phyloP scores from a whole-genome alignment of 2,797 vertebrate species.

The Mycteria americana region DNA sequence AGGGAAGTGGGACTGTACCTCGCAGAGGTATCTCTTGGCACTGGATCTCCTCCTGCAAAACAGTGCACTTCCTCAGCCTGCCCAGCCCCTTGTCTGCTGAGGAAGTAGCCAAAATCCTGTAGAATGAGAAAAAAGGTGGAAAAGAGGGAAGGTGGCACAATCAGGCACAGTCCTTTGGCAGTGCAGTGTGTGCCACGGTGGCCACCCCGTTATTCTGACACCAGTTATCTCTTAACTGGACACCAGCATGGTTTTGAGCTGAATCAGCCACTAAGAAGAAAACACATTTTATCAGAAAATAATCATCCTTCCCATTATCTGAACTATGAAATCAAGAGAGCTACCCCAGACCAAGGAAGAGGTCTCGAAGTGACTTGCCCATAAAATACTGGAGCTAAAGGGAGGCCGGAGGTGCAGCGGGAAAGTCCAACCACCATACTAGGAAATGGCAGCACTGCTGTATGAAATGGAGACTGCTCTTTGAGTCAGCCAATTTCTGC shows the following conservation, averaged over 20 bases:
- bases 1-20: neutral
- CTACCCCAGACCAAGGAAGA: neutral
- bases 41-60: neutral
- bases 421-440: neutral
- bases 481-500: neutral
- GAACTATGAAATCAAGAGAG: neutral
- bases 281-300: neutral
- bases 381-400: neutral
- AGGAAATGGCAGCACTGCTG: neutral
- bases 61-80: neutral
- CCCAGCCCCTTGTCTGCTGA: neutral
- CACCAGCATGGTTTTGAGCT: neutral
- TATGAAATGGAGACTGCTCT: neutral
- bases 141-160: neutral
- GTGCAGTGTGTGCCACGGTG: neutral
- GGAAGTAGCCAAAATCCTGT: conserved; percentile 26
- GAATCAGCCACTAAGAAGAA: neutral
- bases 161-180: neutral
- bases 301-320: neutral
- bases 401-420: neutral
- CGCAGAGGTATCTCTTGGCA: neutral
- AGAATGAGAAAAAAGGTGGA: neutral
- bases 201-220: neutral
- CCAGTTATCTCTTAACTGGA: neutral
- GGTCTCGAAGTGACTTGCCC: neutral